Base-by-base conservation (phyloP, 2,797 vertebrate species). In the Coregonus ussuriensis region DNA sequence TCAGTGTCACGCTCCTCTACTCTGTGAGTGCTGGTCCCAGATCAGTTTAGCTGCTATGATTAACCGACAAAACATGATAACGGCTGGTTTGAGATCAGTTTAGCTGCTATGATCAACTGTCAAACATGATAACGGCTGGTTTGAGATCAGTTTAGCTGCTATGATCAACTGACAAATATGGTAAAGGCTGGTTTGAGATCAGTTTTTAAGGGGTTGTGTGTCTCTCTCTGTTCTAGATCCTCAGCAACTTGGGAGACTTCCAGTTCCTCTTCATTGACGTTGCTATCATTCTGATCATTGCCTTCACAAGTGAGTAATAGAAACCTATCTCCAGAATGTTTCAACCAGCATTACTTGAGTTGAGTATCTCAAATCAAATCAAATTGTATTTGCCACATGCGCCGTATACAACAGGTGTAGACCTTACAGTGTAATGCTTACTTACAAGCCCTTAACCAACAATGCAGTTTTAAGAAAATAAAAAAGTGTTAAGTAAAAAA, bases 221-320 rank as follows among this genome's bases (percentile, higher is more conserved):
- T 25, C 25, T 25, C 1, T 75, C 3, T 15, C 29, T 52, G 7
- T 68, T 82, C 18, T 86, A 99, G 98, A 96, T 98, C 83, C 91
- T 96, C 89, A 99, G 97, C 91, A 99, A 98, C 87, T 84, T 99
- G 80, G 98, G 98, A 84, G 98, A 98, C 84, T 97, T 97, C 88
- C 98, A 99, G 94, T 99, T 99, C 91, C 97, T 99, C 84, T 99
- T 99, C 90, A 98, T 99, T 72, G 98, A 99, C 86, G 89, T 98
- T 74, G 96, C 94, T 91, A 97, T 99, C 91, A 98, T 99, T 89
- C 92, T 99, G 86, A 88, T 98, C 76, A 93, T 98, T 74, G 98
- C 96, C 71, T 99, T 99, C 87, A 99, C 98, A 84, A 99, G 98
- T 99, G 88, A 97, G 97, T 94, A 84, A 35, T 21, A 18, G 16